phyloP scores from a whole-genome alignment of 1,140 invertebrate genomes.

The Zaprionus kolodkinae region DNA sequence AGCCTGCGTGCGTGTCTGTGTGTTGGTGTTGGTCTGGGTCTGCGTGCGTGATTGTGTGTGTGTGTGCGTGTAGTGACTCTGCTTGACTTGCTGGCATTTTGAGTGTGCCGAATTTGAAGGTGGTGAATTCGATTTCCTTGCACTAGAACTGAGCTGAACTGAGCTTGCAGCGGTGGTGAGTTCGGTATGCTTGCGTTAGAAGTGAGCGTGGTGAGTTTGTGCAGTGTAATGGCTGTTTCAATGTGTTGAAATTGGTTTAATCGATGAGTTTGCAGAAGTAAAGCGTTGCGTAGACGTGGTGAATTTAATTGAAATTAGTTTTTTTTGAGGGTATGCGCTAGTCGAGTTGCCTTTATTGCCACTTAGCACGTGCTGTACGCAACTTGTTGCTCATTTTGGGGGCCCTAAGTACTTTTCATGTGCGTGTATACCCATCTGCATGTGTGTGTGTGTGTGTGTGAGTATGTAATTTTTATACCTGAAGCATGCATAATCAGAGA shows the following conservation, averaged over 20 bases:
- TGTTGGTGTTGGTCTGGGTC: conserved; percentile 15
- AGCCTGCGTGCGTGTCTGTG: conserved; percentile 37
- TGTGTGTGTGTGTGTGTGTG: neutral
- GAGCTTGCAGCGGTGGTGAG: neutral
- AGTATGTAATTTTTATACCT: conserved; percentile 29
- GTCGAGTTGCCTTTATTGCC: neutral
- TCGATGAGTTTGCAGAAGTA: neutral
- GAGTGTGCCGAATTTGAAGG: conserved; percentile 44
- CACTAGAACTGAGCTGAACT: conserved; percentile 3
- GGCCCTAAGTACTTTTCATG: conserved; percentile 3
- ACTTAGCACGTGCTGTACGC: conserved; percentile 37
- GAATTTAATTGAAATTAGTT: neutral
- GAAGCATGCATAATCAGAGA: conserved; percentile 50
- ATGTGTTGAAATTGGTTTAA: no score
- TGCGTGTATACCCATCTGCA: neutral
- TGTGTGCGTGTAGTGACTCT: conserved; percentile 45
- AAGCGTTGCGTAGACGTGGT: neutral
- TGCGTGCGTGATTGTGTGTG: conserved; percentile 1
- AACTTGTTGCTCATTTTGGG: conserved; percentile 26
- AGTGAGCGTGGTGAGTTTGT: neutral
- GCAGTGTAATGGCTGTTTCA: no score
- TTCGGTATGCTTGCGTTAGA: neutral
- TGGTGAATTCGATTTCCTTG: conserved; percentile 60
- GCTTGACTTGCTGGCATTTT: conserved; percentile 73
- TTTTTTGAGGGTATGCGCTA: neutral